Base-by-base conservation (phyloP, 2,888 invertebrate species). In the Clostera curtula region DNA sequence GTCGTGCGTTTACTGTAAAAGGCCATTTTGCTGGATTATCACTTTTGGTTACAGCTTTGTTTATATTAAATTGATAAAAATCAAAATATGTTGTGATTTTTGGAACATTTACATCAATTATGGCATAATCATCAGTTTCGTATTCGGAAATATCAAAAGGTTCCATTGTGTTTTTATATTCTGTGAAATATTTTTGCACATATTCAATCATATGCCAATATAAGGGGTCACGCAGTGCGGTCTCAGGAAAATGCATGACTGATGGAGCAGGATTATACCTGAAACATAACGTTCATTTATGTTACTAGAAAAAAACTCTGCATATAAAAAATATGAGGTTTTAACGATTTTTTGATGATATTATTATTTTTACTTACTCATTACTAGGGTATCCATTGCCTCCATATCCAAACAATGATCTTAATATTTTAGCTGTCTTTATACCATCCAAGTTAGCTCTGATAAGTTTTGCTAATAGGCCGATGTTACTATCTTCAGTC, bases 231-330 rank as follows among this genome's bases (percentile, higher is more conserved):
- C 79, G 59, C 18, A 83, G 42, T 13, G 74, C 53, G 31, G 82
- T 83, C 50, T 80, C 69, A 3, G 79, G 69, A 23, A 73, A 70
- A 36, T 82, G 80, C 15, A 80, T 32, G 14, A 73, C 37, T 10
- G 82, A 75, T 12, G 82, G 82, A 3, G 79, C 68, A 8, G 80
- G 71, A 26, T 70, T 75, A 24, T 74, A 75, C 32, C 82, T 82
- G 60, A 23, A 61, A 67, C 12, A 29, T 30, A 34, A 29, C 12
- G 4, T 3, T 6, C 11, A 12, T 12, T 19, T 19, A 5, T 10
- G n/a, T n/a, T n/a, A n/a, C n/a, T n/a, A n/a, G n/a, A 19, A 1
- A 10, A 4, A 7, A 19, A 10, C 5, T 10, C 6, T 11, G 3
- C 3, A 10, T 19, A 4, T 19, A 6, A 17, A 12, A 25, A 7